Conservation (phyloP, 1,140 invertebrate species). For the Proales similis region DNA sequence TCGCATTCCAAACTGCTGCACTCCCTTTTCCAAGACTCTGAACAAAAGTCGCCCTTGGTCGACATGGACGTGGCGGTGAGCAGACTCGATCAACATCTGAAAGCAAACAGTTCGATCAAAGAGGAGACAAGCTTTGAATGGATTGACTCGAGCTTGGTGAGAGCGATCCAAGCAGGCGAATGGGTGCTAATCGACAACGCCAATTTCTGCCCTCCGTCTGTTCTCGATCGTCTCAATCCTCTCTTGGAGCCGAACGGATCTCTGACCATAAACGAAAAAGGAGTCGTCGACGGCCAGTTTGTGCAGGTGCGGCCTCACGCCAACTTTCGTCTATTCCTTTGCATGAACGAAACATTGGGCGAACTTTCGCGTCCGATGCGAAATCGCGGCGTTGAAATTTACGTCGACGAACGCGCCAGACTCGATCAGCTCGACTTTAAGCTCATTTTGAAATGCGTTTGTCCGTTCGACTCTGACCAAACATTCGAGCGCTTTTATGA, state of each 20-base stretch:
- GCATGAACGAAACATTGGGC: conserved; percentile 20
- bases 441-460: too few species aligned
- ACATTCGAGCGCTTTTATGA: too few species aligned
- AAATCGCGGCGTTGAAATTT: conserved; percentile 26
- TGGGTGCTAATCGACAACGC: conserved; percentile 94
- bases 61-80: too few species aligned
- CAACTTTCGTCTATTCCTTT: conserved; percentile 61
- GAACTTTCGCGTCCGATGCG: conserved; percentile 33
- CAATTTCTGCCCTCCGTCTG: conserved; percentile 72
- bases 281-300: conserved; percentile 65
- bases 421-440: too few species aligned
- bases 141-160: conserved; percentile 86
- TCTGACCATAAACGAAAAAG: conserved; percentile 81
- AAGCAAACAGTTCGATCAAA: too few species aligned
- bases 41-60: too few species aligned
- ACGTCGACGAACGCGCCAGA: not conserved
- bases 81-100: too few species aligned
- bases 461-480: too few species aligned
- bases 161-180: conserved; percentile 71
- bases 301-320: conserved; percentile 72
- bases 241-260: conserved; percentile 84
- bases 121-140: conserved; percentile 69
- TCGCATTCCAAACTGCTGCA: too few species aligned
- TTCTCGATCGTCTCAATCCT: conserved; percentile 77
- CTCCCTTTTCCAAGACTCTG: too few species aligned